phyloP scores from a whole-genome alignment of 2,797 vertebrate species.

The Cyclura pinguis region DNA sequence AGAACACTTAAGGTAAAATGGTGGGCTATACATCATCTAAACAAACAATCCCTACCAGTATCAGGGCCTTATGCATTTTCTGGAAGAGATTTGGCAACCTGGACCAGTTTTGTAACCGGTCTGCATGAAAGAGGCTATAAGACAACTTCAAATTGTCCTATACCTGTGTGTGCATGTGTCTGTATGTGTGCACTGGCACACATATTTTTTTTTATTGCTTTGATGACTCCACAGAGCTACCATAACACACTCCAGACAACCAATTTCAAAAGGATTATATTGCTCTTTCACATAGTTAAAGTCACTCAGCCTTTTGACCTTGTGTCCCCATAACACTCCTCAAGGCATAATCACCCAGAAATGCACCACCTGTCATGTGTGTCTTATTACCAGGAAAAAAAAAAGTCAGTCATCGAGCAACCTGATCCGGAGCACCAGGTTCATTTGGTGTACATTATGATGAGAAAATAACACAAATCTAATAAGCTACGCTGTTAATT shows the following conservation, averaged over 20 bases:
- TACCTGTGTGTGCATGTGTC: no score
- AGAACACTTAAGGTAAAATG: neutral
- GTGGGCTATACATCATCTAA: neutral
- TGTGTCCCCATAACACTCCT: conserved; percentile 45
- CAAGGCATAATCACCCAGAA: conserved; percentile 49
- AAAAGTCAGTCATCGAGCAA: conserved; percentile 68
- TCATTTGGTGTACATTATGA: conserved; percentile 47
- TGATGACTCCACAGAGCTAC: conserved; percentile 27
- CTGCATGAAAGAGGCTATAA: neutral
- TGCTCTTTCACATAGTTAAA: conserved; percentile 71
- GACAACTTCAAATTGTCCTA: neutral
- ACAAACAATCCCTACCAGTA: neutral
- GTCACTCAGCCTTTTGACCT: conserved; percentile 70
- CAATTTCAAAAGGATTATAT: conserved; percentile 70
- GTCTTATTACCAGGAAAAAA: conserved; percentile 68
- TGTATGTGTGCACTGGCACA: neutral
- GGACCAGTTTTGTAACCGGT: neutral
- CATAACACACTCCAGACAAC: conserved; percentile 58
- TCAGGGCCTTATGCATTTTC: neutral
- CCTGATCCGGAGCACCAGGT: conserved; percentile 49
- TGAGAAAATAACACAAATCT: conserved; percentile 51
- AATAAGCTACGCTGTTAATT: conserved; percentile 77
- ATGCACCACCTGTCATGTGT: conserved; percentile 53
- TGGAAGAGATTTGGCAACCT: neutral
- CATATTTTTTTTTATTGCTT: no score